Evolutionary conservation across 2,797 vertebrate genomes (phyloP).

Genomic region (Callimico goeldii): DNA sequence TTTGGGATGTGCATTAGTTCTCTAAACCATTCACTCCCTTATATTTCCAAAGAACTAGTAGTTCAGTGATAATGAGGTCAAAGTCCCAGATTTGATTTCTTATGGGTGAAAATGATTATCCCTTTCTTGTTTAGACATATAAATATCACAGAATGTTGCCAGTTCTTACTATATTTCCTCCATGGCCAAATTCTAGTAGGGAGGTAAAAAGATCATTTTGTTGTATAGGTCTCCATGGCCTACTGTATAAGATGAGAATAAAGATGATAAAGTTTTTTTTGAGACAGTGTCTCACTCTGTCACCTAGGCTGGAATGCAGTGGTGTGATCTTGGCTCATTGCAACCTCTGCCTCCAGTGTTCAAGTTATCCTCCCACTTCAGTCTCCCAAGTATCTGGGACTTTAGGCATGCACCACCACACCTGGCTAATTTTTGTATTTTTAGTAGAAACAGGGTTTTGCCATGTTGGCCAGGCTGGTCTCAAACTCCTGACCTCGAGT

Average conservation of each 20-base stretch:
- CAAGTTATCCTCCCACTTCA: no score
- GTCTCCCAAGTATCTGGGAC: no score
- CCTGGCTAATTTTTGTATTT: no score
- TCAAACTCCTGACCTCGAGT: no score
- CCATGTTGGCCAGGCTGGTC: no score
- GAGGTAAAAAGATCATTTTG: conserved; percentile 14
- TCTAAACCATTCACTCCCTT: conserved; percentile 28
- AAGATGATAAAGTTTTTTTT: background rate
- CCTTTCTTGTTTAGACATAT: conserved; percentile 45
- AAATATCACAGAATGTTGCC: conserved; percentile 54
- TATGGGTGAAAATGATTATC: conserved; percentile 41
- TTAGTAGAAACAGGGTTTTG: no score
- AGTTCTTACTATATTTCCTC: conserved; percentile 34
- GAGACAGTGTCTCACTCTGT: background rate
- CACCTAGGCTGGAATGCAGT: no score
- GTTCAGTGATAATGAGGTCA: conserved; percentile 60
- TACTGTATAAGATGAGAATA: conserved; percentile 19
- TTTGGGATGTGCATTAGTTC: conserved; percentile 60
- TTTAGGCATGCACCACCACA: no score
- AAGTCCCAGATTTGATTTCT: conserved; percentile 62
- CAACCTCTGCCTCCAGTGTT: no score
- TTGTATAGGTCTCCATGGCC: conserved; percentile 10
- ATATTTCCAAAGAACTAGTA: conserved; percentile 57
- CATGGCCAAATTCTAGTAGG: conserved; percentile 13
- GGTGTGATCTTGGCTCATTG: no score